Conservation (phyloP, 1,140 invertebrate species). For the Asbolus verrucosus region DNA sequence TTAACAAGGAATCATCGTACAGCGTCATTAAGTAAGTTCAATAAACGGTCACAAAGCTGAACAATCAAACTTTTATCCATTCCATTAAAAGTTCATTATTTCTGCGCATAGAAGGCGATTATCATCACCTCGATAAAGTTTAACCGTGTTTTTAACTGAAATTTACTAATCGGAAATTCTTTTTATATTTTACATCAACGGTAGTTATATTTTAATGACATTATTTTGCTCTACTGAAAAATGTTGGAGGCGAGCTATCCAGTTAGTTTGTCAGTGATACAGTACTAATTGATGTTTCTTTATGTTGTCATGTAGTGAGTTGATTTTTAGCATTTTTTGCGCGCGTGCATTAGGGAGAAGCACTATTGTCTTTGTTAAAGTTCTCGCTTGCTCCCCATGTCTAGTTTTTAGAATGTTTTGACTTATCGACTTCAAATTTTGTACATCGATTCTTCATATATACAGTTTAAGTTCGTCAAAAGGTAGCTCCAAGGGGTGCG, state of each 20-base stretch:
- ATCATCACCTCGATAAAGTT: slow-evolving; percentile 45
- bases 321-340: not conserved
- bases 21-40: too few relatives aligned
- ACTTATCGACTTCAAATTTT: too few relatives aligned
- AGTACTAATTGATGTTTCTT: slow-evolving; percentile 13
- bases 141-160: slow-evolving; percentile 29
- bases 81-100: slow-evolving; percentile 43
- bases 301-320: too few relatives aligned
- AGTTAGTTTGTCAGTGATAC: not conserved
- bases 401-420: too few relatives aligned
- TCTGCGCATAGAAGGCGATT: slow-evolving; percentile 43
- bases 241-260: not conserved
- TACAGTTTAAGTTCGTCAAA: too few relatives aligned
- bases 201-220: not conserved
- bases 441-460: too few relatives aligned
- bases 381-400: too few relatives aligned
- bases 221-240: not conserved
- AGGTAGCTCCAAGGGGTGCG: too few relatives aligned
- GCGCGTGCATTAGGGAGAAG: too few relatives aligned
- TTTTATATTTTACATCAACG: slow-evolving; percentile 4
- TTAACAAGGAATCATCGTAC: too few relatives aligned
- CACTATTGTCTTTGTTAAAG: too few relatives aligned
- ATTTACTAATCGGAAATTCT: slow-evolving; percentile 23
- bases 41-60: too few relatives aligned
- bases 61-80: slow-evolving; percentile 33